Base-by-base conservation (phyloP, 2,888 invertebrate species). In the Xestoiulus laeticollis region DNA sequence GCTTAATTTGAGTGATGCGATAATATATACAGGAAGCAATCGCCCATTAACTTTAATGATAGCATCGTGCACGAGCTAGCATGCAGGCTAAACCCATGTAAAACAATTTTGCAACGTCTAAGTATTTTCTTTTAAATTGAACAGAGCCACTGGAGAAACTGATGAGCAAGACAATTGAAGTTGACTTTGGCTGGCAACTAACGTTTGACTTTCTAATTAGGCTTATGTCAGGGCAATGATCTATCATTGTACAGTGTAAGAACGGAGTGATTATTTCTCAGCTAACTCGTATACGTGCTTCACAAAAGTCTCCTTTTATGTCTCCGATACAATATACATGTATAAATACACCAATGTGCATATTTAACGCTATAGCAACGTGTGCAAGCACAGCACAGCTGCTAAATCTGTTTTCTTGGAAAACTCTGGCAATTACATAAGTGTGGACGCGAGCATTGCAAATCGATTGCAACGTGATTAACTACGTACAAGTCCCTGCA, bases 151-250 rank as follows among this genome's bases (percentile, higher is more conserved):
- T 30, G 78, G 30, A 78, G 78, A 78, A 78, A 78, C 14, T 78
- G 78, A 78, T 78, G 78, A 78, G 10, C 30, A 14, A 26, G 78
- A 78, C 78, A 30, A 78, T 22, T 30, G 78, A 22, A 78, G 78
- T 78, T 78, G 78, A 78, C 78, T 78, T 14, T 78, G 78, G 78
- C 30, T 78, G 78, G 30, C 78, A 78, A 78, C 78, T 78, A 78
- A 14, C 78, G 78, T 78, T 78, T 78, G 78, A 78, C 78, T 78
- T 78, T 78, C 78, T 78, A 78, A 78, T 78, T 78, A 78, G 78
- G 78, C 30, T 78, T 30, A 30, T 78, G 78, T 78, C 78, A 30
- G 78, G 78, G 30, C 78, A 26, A 78, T 30, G 78, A 78, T 78
- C 78, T 78, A 78, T 78, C 78, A 78, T 30, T 78, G 78, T 14